Evolutionary conservation across 2,888 invertebrate species (phyloP).

Genomic region (Scelioninae gen. 1): DNA sequence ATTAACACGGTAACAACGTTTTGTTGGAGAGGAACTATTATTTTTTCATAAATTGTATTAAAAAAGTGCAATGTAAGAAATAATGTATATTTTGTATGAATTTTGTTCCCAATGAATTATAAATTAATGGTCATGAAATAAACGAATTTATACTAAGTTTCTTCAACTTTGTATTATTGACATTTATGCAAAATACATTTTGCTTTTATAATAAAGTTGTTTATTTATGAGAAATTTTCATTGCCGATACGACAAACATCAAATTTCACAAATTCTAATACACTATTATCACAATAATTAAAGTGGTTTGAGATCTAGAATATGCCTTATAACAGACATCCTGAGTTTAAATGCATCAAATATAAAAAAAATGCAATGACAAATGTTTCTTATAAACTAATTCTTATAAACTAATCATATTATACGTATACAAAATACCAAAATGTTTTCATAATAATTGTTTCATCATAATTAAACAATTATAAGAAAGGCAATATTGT

Average conservation of each 20-base stretch:
- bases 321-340: conserved; percentile 57
- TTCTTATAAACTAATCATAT: conserved; percentile 4
- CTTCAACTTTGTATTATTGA: conserved; percentile 28
- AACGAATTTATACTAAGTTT: conserved; percentile 52
- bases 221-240: conserved; percentile 9
- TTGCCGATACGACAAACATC: conserved; percentile 31
- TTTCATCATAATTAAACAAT: conserved; percentile 37
- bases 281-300: conserved; percentile 55
- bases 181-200: conserved; percentile 36
- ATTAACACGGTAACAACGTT: conserved; percentile 31
- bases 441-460: no score
- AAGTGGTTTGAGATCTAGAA: conserved; percentile 47
- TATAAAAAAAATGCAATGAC: conserved; percentile 26
- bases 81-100: conserved; percentile 66
- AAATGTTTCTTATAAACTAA: conserved; percentile 8
- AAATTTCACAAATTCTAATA: conserved; percentile 27
- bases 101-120: conserved; percentile 36
- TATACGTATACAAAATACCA: no score
- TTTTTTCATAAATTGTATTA: conserved; percentile 17
- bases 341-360: conserved; percentile 46
- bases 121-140: conserved; percentile 51
- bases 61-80: conserved; percentile 60
- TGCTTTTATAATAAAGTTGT: conserved; percentile 3
- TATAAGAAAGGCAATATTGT: conserved; percentile 14
- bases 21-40: conserved; percentile 13